phyloP scores from a whole-genome alignment of 1,140 invertebrate species.

The Parasteatoda tepidariorum region DNA sequence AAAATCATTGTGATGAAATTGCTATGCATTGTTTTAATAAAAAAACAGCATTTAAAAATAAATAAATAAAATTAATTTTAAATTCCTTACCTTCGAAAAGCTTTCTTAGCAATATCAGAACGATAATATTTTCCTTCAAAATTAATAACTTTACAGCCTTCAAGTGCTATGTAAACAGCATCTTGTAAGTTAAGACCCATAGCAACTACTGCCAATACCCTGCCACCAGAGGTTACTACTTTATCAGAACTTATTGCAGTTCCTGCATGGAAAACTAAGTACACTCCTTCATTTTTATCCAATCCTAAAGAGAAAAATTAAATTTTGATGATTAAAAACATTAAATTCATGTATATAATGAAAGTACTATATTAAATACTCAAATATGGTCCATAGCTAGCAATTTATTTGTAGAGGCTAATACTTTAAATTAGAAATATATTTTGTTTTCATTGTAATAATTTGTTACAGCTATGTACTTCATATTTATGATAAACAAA shows the following conservation, averaged over 20 bases:
- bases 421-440: too few relatives aligned
- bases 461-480: too few relatives aligned
- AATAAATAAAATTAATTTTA: too few relatives aligned
- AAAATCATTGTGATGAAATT: too few relatives aligned
- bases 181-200: conserved; percentile 78
- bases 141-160: conserved; percentile 71
- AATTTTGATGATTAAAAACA: neutral
- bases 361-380: neutral
- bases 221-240: conserved; percentile 88
- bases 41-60: too few relatives aligned
- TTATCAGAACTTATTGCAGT: conserved; percentile 67
- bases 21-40: too few relatives aligned
- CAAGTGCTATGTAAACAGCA: conserved; percentile 73
- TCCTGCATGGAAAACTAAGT: conserved; percentile 72
- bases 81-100: conserved; percentile 82
- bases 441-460: too few relatives aligned
- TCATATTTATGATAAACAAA: too few relatives aligned
- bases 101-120: conserved; percentile 90
- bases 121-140: conserved; percentile 89
- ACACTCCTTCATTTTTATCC: neutral
- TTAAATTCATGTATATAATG: neutral
- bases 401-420: too few relatives aligned
- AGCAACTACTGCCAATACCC: conserved; percentile 86
- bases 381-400: too few relatives aligned
- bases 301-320: neutral